These are phyloP conservation scores for Nymphalis c-album DNA, from an alignment of 2,888 invertebrate genomes.

Conservation along the genomic window DNA sequence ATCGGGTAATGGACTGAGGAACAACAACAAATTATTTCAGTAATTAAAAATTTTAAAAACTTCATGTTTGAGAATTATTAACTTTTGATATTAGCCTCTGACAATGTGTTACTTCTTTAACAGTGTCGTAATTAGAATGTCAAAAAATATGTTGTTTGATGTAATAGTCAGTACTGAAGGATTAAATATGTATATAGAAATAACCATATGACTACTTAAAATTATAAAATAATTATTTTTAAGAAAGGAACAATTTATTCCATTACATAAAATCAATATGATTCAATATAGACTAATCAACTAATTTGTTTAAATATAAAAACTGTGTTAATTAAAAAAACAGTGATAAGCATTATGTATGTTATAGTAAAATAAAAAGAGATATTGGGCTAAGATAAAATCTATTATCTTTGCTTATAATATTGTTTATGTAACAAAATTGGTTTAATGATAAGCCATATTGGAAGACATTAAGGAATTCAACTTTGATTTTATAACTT, in stretches of 20 bases:
- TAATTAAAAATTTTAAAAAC: too few relatives aligned
- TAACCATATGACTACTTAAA: neutral
- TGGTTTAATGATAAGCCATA: neutral
- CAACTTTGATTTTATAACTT: too few relatives aligned
- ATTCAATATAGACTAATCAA: neutral
- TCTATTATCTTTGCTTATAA: constrained; percentile 8
- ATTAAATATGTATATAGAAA: neutral
- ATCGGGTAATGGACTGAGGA: neutral
- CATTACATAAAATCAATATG: neutral
- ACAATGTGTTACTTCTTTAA: too few relatives aligned
- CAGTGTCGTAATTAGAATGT: too few relatives aligned
- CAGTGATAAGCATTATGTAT: neutral
- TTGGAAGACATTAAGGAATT: too few relatives aligned
- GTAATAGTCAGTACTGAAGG: too few relatives aligned
- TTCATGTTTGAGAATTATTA: neutral
- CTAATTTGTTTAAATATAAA: neutral
- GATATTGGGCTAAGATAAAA: neutral
- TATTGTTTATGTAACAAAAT: constrained; percentile 7
- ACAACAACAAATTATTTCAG: neutral
- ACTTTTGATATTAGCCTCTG: neutral
- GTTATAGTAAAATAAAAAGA: neutral
- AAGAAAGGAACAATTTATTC: neutral
- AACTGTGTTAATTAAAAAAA: constrained; percentile 8
- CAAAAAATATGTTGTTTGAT: too few relatives aligned
- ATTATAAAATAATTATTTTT: neutral